phyloP scores from a whole-genome alignment of 2,888 invertebrate genomes.

The Pollenia griseotomentosa region DNA sequence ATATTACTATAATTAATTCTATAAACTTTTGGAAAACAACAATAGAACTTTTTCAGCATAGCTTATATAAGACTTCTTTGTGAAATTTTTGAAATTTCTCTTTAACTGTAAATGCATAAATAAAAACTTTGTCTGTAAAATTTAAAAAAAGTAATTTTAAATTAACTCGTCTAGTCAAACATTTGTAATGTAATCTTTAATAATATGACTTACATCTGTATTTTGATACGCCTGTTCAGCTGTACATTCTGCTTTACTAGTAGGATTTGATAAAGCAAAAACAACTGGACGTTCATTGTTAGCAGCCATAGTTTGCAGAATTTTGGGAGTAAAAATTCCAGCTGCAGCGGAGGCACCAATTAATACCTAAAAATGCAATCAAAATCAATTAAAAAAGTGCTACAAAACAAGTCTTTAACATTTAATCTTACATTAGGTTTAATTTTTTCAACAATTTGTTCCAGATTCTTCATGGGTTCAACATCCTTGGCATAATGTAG shows the following conservation, averaged over 20 bases:
- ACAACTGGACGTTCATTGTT: slow-evolving; percentile 96
- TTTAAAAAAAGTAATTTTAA: no score
- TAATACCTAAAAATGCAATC: slow-evolving; percentile 79
- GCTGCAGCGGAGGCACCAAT: slow-evolving; percentile 96
- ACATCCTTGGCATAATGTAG: slow-evolving; percentile 91
- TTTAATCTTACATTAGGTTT: slow-evolving; percentile 92
- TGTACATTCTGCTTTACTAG: slow-evolving; percentile 98
- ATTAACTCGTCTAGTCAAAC: no score
- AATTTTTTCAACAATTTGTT: slow-evolving; percentile 91
- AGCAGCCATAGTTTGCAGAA: slow-evolving; percentile 93
- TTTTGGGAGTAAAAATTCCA: slow-evolving; percentile 95
- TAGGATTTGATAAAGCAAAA: slow-evolving; percentile 99
- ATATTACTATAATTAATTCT: no score
- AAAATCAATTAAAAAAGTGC: slow-evolving; percentile 5
- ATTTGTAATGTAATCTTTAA: no score
- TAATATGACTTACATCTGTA: slow-evolving; percentile 90
- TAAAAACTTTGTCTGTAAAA: neutral
- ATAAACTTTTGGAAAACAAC: no score
- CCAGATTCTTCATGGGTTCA: slow-evolving; percentile 90
- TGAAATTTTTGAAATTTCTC: no score
- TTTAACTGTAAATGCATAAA: no score
- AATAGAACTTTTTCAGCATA: no score
- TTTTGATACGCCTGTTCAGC: slow-evolving; percentile 96
- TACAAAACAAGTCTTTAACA: neutral
- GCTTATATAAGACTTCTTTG: no score